Percentiles rank a stretch among this genome's conserved stretches.
Conservation (phyloP, 2,888 invertebrate species). For the Mamestra brassicae region DNA sequence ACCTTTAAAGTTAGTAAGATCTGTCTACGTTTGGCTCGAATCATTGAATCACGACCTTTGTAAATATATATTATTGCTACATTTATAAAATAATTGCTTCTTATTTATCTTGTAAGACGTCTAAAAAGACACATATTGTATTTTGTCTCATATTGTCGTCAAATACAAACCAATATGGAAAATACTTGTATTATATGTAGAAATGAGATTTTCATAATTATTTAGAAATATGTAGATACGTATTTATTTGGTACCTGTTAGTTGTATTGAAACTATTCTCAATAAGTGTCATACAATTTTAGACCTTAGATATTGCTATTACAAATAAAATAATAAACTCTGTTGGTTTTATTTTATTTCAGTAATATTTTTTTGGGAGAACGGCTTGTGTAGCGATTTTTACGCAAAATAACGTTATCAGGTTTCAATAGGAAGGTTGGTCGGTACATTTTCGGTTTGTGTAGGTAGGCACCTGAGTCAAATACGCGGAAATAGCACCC, state of each 20-base stretch:
- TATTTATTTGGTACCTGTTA: not conserved
- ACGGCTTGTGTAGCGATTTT: slow-evolving; percentile 6
- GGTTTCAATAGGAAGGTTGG: slow-evolving; percentile 25
- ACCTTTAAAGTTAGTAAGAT: slow-evolving; percentile 21
- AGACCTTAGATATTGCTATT: not conserved
- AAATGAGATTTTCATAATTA: no score
- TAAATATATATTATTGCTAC: slow-evolving; percentile 18
- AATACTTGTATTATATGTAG: not conserved
- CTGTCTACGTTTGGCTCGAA: not conserved
- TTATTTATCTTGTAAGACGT: slow-evolving; percentile 16
- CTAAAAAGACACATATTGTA: not conserved
- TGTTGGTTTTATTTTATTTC: not conserved
- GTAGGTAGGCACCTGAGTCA: not conserved
- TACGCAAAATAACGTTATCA: slow-evolving; percentile 32
- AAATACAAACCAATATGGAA: not conserved
- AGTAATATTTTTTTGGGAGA: slow-evolving; percentile 1
- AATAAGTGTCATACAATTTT: not conserved
- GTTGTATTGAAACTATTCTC: not conserved
- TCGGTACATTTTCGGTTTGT: slow-evolving; percentile 13
- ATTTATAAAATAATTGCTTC: slow-evolving; percentile 14
- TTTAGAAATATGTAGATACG: not conserved
- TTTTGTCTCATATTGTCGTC: not conserved
- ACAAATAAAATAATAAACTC: not conserved
- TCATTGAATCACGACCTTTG: slow-evolving; percentile 3
- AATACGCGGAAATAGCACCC: slow-evolving; percentile 21